Conservation (phyloP, 2,113 vertebrate genomes). For the Dinomys branickii region DNA sequence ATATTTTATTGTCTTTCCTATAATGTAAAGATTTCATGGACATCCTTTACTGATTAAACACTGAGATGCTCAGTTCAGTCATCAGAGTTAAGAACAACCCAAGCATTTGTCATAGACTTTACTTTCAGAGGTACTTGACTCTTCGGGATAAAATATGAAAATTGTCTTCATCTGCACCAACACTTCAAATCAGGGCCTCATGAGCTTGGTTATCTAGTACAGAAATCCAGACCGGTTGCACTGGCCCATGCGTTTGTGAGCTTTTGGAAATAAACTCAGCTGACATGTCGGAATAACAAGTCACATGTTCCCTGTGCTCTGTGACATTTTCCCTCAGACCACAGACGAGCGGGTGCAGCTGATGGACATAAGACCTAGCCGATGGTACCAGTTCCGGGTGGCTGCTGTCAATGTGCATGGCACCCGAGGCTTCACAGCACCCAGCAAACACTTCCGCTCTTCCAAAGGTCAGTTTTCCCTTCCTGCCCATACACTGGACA, state of each 20-base stretch:
- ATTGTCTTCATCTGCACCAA: fast-evolving
- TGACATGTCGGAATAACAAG: fast-evolving
- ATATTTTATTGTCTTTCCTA: background rate
- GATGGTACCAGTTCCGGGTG: conserved; percentile 99
- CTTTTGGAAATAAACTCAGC: background rate
- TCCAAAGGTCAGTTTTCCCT: conserved; percentile 90
- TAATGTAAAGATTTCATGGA: fast-evolving
- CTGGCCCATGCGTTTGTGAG: background rate
- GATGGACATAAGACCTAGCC: conserved; percentile 91
- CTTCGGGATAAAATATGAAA: no score
- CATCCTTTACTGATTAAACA: background rate
- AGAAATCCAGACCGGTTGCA: background rate
- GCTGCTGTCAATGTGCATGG: conserved; percentile 96
- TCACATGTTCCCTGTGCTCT: background rate
- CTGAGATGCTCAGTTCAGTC: background rate
- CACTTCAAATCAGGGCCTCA: fast-evolving
- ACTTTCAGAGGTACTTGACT: background rate
- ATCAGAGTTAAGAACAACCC: background rate
- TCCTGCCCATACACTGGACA: fast-evolving
- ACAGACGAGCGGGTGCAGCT: conserved; percentile 93
- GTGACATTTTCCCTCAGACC: conserved; percentile 87
- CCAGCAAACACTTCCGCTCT: conserved; percentile 98
- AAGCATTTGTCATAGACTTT: background rate
- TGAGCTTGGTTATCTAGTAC: fast-evolving
- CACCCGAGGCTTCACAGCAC: conserved; percentile 96